phyloP scores from a whole-genome alignment of 2,888 invertebrate species.

The Watsonalla binaria region DNA sequence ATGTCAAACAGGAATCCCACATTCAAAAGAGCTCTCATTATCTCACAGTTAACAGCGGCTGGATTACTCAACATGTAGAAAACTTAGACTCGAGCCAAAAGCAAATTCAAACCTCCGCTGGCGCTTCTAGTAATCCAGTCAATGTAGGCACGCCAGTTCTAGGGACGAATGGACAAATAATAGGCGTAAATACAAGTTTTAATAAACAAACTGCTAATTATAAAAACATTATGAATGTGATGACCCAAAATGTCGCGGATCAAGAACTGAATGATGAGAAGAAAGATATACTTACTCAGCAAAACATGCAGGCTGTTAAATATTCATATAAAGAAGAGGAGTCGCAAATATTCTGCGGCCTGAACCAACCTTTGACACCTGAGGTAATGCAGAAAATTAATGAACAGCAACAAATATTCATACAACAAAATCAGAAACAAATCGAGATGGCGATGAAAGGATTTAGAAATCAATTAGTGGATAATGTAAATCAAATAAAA shows the following conservation, averaged over 20 bases:
- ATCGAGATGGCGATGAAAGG: constrained; percentile 77
- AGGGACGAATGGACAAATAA: constrained; percentile 80
- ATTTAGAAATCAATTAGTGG: constrained; percentile 56
- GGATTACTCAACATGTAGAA: constrained; percentile 67
- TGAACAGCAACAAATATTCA: constrained; percentile 78
- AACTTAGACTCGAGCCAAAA: constrained; percentile 49
- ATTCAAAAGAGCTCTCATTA: constrained; percentile 67
- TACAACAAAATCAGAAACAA: constrained; percentile 75
- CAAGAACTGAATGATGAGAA: constrained; percentile 53
- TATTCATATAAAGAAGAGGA: constrained; percentile 57
- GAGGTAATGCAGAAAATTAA: constrained; percentile 78
- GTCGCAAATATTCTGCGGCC: constrained; percentile 66
- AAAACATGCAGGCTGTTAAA: constrained; percentile 33
- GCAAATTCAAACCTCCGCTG: constrained; percentile 20
- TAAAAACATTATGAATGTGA: constrained; percentile 37
- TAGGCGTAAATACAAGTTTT: constrained; percentile 75
- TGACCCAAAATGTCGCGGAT: constrained; percentile 34
- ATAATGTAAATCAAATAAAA: constrained; percentile 53
- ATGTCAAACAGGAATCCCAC: constrained; percentile 56
- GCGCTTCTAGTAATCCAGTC: constrained; percentile 19
- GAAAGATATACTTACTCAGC: constrained; percentile 38
- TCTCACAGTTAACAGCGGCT: constrained; percentile 70
- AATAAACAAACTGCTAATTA: constrained; percentile 45
- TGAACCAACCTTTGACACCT: constrained; percentile 69
- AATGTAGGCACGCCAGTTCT: constrained; percentile 65